phyloP scores from a whole-genome alignment of 2,113 vertebrate genomes.

The Xiphophorus couchianus region DNA sequence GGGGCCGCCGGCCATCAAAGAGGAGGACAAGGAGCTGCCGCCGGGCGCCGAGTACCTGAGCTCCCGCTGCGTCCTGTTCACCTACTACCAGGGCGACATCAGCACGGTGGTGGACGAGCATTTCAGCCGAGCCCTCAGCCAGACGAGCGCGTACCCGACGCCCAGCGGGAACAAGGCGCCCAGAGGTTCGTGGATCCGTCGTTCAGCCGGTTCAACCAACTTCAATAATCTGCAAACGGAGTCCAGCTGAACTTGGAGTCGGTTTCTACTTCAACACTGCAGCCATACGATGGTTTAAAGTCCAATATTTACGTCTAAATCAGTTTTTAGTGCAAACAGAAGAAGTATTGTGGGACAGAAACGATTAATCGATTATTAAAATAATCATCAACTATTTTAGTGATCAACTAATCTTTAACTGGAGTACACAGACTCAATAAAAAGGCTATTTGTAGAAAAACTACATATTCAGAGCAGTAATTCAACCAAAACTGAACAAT shows the following conservation, averaged over 20 bases:
- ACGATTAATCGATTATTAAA: no score
- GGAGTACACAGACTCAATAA: no score
- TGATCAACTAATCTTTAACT: no score
- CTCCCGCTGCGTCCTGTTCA: conserved; percentile 96
- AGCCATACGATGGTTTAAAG: neutral
- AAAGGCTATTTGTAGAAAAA: no score
- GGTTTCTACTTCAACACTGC: neutral
- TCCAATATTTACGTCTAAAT: neutral
- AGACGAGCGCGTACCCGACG: conserved; percentile 82
- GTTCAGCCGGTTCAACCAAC: no score
- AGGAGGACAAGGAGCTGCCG: conserved; percentile 94
- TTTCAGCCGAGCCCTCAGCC: conserved; percentile 96
- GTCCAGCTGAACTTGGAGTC: neutral
- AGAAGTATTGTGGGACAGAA: neutral
- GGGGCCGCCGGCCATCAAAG: conserved; percentile 88
- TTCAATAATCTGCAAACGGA: no score
- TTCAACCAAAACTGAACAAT: no score
- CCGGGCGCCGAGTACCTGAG: conserved; percentile 95
- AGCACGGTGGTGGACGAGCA: conserved; percentile 97
- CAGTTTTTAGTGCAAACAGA: neutral
- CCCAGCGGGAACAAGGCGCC: conserved; percentile 70
- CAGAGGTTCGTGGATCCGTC: conserved; percentile 44
- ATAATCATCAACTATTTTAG: no score
- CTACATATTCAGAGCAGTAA: no score
- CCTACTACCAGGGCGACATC: conserved; percentile 98